These are phyloP conservation scores for Drosophila subpulchrella DNA, from an alignment of 1,140 invertebrate genomes.

Conservation along the genomic window DNA sequence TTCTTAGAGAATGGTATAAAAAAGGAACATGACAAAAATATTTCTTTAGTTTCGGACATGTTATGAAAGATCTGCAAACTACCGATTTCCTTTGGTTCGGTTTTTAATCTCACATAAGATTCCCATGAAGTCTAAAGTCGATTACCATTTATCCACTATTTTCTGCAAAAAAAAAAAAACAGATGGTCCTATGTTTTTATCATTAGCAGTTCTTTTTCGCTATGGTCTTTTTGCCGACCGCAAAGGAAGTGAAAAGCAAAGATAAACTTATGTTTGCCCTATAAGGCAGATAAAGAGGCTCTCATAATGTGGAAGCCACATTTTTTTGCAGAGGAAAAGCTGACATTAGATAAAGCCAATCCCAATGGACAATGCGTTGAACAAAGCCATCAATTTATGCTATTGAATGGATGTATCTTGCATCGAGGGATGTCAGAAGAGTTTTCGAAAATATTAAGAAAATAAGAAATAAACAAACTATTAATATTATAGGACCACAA, in stretches of 20 bases:
- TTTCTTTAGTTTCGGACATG: not conserved
- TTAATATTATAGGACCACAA: not conserved
- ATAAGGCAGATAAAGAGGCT: slow-evolving; percentile 48
- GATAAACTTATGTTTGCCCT: slow-evolving; percentile 63
- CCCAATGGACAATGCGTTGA: slow-evolving; percentile 10
- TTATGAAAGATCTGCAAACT: not conserved
- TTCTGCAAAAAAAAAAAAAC: slow-evolving; percentile 43
- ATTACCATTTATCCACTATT: slow-evolving; percentile 31
- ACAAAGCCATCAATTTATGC: slow-evolving; percentile 23
- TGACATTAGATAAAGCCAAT: slow-evolving; percentile 36
- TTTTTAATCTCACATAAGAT: slow-evolving; percentile 4
- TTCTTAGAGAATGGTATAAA: not conserved
- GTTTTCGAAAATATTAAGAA: not conserved
- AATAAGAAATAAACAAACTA: not conserved
- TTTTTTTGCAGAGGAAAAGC: slow-evolving; percentile 19
- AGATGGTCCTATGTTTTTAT: slow-evolving; percentile 46
- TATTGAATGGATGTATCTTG: slow-evolving; percentile 4
- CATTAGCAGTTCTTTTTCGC: slow-evolving; percentile 17
- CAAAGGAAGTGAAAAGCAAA: slow-evolving; percentile 64
- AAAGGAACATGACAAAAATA: not conserved
- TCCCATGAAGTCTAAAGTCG: slow-evolving; percentile 11
- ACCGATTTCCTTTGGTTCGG: not conserved
- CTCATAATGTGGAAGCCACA: slow-evolving; percentile 18
- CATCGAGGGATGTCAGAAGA: not conserved
- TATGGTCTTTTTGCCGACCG: slow-evolving; percentile 42